Base-by-base conservation (phyloP, 2,113 vertebrate species). In the Eretmochelys imbricata region DNA sequence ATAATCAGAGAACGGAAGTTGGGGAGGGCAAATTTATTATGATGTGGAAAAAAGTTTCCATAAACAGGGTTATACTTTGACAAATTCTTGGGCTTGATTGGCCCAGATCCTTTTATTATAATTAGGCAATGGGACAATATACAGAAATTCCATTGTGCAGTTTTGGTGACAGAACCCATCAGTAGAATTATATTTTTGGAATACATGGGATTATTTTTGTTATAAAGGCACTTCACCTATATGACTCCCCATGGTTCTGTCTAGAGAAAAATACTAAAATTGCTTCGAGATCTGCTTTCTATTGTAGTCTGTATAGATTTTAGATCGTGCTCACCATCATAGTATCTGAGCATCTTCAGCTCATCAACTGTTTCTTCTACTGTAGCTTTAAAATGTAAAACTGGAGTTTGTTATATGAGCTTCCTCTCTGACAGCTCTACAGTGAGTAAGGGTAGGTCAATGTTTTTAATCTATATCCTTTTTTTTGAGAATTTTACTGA, bases 381-480 rank as follows among this genome's bases (percentile, higher is more conserved):
- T 88, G 10, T 53, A 69, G 13, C 50, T 88, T 94, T 85, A 84
- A 97, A 96, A 90, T 51, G 4, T 48, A 93, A 92, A 72, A 90
- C 78, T 54, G 1, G 13, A 42, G 2, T 46, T 90, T 89, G 10
- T 82, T 93, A 55, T 87, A 5, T n/a, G 51, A 6, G 8, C 85
- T 91, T 49, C 20, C 35, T 55, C n/a, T 80, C 31, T 80, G 76
- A 76, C 27, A 80, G 13, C 42, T 89, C 93, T 54, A 49, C 27
- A 29, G 78, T 20, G 62, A n/a, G 13, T 38, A 59, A 53, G 17
- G 35, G 29, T 80, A 29, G 57, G 25, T 38, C 82, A 83, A 38
- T 10, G 46, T n/a, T 92, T 91, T 55, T 55, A 48, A 69, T n/a
- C 17, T 55, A 35, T 29, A 25, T 91, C 46, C 16, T 89, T 91